Percentiles rank a stretch among this genome's conserved stretches.
These are phyloP conservation scores for Meloe dianella DNA, from an alignment of 2,888 invertebrate species.

Conservation along the genomic window DNA sequence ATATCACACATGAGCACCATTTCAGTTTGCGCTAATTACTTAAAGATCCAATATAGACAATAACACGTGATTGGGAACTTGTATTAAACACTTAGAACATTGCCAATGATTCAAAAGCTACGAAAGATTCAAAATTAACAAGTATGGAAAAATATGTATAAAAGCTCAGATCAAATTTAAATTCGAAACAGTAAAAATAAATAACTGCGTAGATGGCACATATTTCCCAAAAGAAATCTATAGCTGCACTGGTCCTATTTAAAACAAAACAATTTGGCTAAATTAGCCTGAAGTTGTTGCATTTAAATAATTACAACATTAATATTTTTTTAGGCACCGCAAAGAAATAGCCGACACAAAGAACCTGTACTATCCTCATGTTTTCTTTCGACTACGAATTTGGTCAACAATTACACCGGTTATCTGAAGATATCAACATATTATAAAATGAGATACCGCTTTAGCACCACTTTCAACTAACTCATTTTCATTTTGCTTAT, in stretches of 20 bases:
- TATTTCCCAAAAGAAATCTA: background rate
- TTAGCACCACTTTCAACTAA: constrained; percentile 22
- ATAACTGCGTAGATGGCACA: background rate
- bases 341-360: constrained; percentile 20
- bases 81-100: too few relatives aligned
- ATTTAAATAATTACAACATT: constrained; percentile 31
- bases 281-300: constrained; percentile 13
- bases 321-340: constrained; percentile 30
- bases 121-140: too few relatives aligned
- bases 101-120: too few relatives aligned
- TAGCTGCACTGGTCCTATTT: background rate
- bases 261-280: constrained; percentile 1
- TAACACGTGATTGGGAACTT: constrained; percentile 37
- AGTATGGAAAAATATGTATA: background rate
- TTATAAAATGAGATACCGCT: constrained; percentile 46
- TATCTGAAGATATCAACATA: constrained; percentile 38
- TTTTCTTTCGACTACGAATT: constrained; percentile 19
- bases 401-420: constrained; percentile 35
- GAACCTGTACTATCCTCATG: background rate
- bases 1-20: constrained; percentile 16
- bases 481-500: constrained; percentile 30
- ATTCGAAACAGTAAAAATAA: background rate
- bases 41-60: constrained; percentile 47
- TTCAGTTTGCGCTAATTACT: constrained; percentile 43
- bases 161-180: background rate